Evolutionary conservation across 1,140 invertebrate genomes (phyloP), one percentile per base, ranked within the genome.

Genomic region (Mylabris phalerata): DNA sequence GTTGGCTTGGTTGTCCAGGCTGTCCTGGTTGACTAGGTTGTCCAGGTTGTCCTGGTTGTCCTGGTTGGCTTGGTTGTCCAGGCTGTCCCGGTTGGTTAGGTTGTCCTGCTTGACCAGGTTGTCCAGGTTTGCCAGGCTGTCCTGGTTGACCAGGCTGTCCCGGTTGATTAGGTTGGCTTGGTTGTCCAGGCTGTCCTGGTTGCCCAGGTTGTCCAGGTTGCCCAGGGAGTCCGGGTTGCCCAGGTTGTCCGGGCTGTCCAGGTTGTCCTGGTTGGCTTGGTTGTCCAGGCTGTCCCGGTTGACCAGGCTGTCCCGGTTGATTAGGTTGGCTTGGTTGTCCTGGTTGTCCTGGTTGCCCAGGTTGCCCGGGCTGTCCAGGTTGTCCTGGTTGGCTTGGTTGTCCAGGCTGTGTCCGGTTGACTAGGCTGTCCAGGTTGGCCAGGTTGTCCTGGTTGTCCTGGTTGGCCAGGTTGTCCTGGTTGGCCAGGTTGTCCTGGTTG

Each of bases 171-270:
- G 27, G 51, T n/a, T n/a, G n/a, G n/a, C n/a, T n/a, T n/a, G n/a
- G n/a, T 7, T 10, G 19, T 10, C 49, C 49, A 25, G 39, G 49
- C 6, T 47, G 51, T 0, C 47, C 50, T 45, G 11, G 50, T 4
- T 26, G 38, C 2, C 25, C 42, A 3, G 41, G 42, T 11, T 32
- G 25, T 0, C 72, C 78, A 84, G 9, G 83, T 79, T 9, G 84
- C 85, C 67, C 63, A 32, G 71, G 67, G 2, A 66, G 50, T 40
- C 66, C 62, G 0, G 24, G 54, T 62, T 54, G 51, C 27, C 67
- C 67, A 47, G 64, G 41, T 11, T 42, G 41, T 10, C 2, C 41
- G 0, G 61, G 66, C 38, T 61, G n/a, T 44, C 66, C 66, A 55
- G 56, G 63, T 44, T 48, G 46, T 55, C 64, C 63, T 45, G 65